Evolutionary conservation across 2,888 invertebrate species (phyloP).

Genomic region (Orchesella flavescens): DNA sequence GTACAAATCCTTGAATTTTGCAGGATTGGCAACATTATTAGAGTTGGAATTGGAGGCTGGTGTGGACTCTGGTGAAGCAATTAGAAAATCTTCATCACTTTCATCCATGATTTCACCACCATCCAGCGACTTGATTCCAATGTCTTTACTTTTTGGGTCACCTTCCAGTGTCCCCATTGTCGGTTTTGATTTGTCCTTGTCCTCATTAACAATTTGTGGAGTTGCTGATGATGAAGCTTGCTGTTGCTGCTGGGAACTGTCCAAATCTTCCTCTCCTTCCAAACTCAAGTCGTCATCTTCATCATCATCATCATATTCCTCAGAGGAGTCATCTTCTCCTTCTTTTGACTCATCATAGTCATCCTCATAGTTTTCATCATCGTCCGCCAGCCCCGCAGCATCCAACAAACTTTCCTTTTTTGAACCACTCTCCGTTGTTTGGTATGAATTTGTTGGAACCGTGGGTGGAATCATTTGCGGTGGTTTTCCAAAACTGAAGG

Average conservation of each 20-base stretch:
- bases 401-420: constrained; percentile 37
- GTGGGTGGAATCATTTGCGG: constrained; percentile 37
- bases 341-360: constrained; percentile 56
- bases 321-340: constrained; percentile 52
- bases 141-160: neutral
- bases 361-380: constrained; percentile 44
- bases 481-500: constrained; percentile 32
- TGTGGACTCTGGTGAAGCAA: constrained; percentile 41
- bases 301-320: constrained; percentile 53
- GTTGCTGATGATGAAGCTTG: constrained; percentile 25
- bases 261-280: constrained; percentile 46
- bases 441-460: constrained; percentile 1
- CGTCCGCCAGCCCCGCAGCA: constrained; percentile 13
- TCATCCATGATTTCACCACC: constrained; percentile 43
- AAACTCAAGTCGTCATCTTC: constrained; percentile 54
- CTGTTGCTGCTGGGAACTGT: constrained; percentile 6
- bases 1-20: constrained; percentile 48
- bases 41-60: constrained; percentile 11
- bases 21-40: too few relatives aligned
- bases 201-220: too few relatives aligned
- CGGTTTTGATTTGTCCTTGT: too few relatives aligned
- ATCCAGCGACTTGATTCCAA: neutral
- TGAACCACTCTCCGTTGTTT: neutral
- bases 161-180: too few relatives aligned
- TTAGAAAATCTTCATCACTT: constrained; percentile 42